Evolutionary conservation across 2,797 vertebrate genomes (phyloP).

Genomic region (Lithobates pipiens): DNA sequence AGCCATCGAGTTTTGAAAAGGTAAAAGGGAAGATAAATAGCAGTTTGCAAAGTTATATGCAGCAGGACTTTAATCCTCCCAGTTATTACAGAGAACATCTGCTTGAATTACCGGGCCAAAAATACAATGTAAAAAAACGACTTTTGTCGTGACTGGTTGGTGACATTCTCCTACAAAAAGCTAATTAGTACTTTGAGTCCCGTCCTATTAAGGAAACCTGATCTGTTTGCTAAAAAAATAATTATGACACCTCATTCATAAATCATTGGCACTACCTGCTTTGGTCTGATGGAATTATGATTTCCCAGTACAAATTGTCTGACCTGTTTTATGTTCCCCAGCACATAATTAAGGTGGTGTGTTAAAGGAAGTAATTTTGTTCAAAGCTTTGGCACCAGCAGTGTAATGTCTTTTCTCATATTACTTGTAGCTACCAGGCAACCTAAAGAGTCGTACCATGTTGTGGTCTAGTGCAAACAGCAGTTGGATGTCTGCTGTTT

Average conservation of each 20-base stretch:
- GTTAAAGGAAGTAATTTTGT: conserved; percentile 95
- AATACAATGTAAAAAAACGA: conserved; percentile 81
- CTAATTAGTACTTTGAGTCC: conserved; percentile 93
- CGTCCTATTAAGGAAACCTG: conserved; percentile 86
- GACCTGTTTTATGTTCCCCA: conserved; percentile 91
- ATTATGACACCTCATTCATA: conserved; percentile 92
- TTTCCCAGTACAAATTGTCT: conserved; percentile 94
- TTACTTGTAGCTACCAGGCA: conserved; percentile 83
- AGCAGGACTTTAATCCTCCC: conserved; percentile 83
- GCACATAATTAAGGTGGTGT: conserved; percentile 93
- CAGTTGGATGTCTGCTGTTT: conserved; percentile 59
- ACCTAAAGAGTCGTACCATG: conserved; percentile 74
- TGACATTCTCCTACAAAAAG: conserved; percentile 86
- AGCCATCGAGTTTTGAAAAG: conserved; percentile 68
- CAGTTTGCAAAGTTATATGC: conserved; percentile 86
- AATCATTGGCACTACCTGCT: conserved; percentile 91
- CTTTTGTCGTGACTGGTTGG: conserved; percentile 86
- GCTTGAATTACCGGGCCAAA: conserved; percentile 89
- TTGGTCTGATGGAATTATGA: conserved; percentile 93
- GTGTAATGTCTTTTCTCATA: conserved; percentile 79
- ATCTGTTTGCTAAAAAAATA: conserved; percentile 85
- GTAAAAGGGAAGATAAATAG: conserved; percentile 77
- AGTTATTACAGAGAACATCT: conserved; percentile 84
- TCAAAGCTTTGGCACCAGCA: conserved; percentile 89
- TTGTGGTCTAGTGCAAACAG: conserved; percentile 75